phyloP scores from a whole-genome alignment of 2,113 vertebrate species.

The Bubo scandiacus region DNA sequence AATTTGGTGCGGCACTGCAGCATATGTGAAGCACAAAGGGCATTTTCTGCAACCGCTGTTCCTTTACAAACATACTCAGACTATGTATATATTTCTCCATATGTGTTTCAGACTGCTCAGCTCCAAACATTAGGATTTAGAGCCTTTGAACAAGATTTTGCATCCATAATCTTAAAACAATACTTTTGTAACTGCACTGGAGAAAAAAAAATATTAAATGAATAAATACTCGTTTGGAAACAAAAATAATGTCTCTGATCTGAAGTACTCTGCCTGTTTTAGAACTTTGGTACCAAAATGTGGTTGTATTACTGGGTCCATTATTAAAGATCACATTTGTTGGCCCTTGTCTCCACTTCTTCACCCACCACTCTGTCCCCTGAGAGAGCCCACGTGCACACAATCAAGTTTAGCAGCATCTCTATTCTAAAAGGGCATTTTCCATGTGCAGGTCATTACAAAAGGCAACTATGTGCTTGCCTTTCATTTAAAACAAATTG shows the following conservation, averaged over 20 bases:
- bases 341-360: not conserved
- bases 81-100: not conserved
- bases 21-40: not conserved
- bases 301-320: not conserved
- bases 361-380: not conserved
- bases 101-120: not conserved
- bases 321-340: not conserved
- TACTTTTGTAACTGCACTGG: not conserved
- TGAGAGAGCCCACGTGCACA: not conserved
- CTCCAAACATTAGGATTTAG: not conserved
- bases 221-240: not conserved
- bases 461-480: not conserved
- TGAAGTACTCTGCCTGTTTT: not conserved
- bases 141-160: not conserved
- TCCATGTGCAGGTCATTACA: not conserved
- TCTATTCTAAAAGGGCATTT: not conserved
- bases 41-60: not conserved
- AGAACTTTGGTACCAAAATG: not conserved
- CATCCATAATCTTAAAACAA: not conserved
- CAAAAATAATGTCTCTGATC: not conserved
- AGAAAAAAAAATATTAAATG: not conserved
- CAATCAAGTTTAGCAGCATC: not conserved
- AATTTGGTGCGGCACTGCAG: not conserved
- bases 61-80: not conserved
- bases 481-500: not conserved